These are phyloP conservation scores for Atractosteus spatula DNA, from an alignment of 2,113 vertebrate genomes.

Conservation along the genomic window DNA sequence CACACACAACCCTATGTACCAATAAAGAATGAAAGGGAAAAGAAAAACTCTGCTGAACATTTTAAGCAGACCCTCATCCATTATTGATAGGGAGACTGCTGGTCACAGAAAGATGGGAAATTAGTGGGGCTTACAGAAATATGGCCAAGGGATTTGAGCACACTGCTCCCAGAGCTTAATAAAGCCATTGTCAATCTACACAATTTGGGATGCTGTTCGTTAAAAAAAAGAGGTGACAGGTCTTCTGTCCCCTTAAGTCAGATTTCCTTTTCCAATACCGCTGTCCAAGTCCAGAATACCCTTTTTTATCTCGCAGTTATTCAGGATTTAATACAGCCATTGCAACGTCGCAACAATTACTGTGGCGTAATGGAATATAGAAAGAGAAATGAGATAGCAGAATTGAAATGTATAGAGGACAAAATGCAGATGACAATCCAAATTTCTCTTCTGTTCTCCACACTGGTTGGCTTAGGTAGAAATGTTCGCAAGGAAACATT, in stretches of 20 bases:
- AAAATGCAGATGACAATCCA: no score
- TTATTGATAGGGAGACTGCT: slow-evolving; percentile 6
- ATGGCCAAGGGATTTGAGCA: slow-evolving; percentile 15
- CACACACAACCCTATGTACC: slow-evolving; percentile 34
- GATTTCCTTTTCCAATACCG: neutral
- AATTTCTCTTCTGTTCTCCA: no score
- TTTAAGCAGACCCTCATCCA: slow-evolving; percentile 16
- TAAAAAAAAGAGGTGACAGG: no score
- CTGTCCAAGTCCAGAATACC: neutral
- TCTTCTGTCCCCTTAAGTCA: neutral
- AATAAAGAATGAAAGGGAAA: slow-evolving; percentile 33
- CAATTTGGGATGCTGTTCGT: neutral
- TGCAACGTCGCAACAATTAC: neutral
- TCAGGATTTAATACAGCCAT: neutral
- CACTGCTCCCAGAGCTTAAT: neutral
- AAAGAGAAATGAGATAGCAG: no score
- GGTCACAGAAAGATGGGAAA: slow-evolving; percentile 10
- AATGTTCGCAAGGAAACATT: no score
- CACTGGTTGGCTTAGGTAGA: no score
- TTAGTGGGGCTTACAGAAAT: slow-evolving; percentile 14
- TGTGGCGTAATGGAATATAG: no score
- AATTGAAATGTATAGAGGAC: no score
- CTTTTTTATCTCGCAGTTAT: neutral
- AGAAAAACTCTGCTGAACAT: slow-evolving; percentile 33
- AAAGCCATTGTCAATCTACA: neutral